Conservation (phyloP, 2,888 invertebrate genomes). For the Pristionchus fissidentatus region DNA sequence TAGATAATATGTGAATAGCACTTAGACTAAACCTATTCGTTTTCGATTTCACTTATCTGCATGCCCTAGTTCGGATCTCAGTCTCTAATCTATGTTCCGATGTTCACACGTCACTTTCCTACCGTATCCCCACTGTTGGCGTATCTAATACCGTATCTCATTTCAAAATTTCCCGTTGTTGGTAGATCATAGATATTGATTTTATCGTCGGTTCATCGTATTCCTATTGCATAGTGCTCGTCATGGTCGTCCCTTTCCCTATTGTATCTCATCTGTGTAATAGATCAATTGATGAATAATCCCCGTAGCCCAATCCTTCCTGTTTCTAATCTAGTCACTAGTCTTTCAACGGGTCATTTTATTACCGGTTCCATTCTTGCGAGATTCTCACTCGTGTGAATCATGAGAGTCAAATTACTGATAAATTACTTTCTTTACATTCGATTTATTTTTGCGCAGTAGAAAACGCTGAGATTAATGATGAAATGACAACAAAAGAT, state of each 20-base stretch:
- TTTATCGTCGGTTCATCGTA: background rate
- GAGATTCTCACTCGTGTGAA: constrained; percentile 14
- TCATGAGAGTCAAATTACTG: background rate
- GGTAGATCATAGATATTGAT: too few relatives aligned
- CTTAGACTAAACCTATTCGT: too few relatives aligned
- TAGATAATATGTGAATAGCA: too few relatives aligned
- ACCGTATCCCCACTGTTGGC: constrained; percentile 11
- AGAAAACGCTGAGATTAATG: too few relatives aligned
- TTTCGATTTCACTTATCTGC: too few relatives aligned
- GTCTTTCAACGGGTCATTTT: background rate
- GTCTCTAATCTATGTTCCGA: background rate
- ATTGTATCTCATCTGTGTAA: background rate
- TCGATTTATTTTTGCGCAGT: too few relatives aligned
- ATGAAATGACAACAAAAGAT: too few relatives aligned
- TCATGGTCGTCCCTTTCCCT: background rate
- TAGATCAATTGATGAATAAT: background rate
- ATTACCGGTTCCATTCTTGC: background rate
- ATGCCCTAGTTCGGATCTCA: background rate
- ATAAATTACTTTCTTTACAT: background rate
- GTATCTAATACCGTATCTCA: background rate
- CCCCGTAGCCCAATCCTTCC: background rate
- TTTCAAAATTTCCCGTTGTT: too few relatives aligned
- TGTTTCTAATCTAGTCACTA: constrained; percentile 3
- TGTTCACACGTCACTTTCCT: background rate
- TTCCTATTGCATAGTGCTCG: background rate